Evolutionary conservation across 2,113 vertebrate species (phyloP).

Genomic region (Apteryx mantelli): DNA sequence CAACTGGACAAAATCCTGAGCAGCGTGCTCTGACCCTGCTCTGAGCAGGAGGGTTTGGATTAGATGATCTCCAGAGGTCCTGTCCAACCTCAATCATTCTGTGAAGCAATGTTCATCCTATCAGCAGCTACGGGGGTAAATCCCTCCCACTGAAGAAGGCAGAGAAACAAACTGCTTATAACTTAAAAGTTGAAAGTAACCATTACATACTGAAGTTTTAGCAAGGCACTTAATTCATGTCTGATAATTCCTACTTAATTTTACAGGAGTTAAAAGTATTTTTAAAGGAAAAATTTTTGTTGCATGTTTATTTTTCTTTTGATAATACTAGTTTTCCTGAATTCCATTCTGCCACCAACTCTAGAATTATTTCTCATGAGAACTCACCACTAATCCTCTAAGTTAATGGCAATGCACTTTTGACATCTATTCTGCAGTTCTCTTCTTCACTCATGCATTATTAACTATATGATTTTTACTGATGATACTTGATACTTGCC

Average conservation of each 20-base stretch:
- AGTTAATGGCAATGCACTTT: too few species aligned
- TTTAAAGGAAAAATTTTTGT: not conserved
- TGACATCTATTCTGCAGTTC: too few species aligned
- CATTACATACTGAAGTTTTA: not conserved
- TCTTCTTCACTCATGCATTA: too few species aligned
- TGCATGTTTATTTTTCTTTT: not conserved
- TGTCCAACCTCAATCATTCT: not conserved
- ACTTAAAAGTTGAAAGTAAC: not conserved
- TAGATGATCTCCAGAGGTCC: not conserved
- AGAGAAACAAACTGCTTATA: too few species aligned
- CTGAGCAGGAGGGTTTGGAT: not conserved
- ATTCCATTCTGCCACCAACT: not conserved
- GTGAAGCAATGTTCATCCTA: not conserved
- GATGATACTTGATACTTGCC: too few species aligned
- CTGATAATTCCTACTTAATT: not conserved
- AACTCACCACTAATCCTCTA: too few species aligned
- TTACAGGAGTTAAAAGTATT: not conserved
- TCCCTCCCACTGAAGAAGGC: too few species aligned
- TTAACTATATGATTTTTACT: too few species aligned
- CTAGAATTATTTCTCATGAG: not conserved
- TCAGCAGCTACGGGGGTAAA: not conserved
- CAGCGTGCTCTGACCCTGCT: not conserved
- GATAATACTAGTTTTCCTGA: not conserved
- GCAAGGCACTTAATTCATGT: not conserved
- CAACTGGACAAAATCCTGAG: not conserved